Base-by-base conservation (phyloP, 2,888 invertebrate genomes). In the Oxycera nigricornis region DNA sequence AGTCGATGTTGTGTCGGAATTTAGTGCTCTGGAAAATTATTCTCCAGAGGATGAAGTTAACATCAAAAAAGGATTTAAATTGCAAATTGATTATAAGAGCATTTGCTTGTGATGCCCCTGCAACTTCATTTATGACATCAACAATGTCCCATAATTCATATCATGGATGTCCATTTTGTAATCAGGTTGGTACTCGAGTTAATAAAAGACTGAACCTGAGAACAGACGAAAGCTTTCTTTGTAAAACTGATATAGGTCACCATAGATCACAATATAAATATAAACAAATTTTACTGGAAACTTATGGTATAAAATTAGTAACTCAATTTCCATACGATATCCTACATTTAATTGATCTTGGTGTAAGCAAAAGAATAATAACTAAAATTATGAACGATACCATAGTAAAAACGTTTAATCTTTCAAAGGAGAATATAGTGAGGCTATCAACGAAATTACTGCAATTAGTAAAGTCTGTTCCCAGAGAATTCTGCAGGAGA, bases 401-500 rank as follows among this genome's bases (percentile, higher is more conserved):
- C 22, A n/a, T 24, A 68, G 9, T 17, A 24, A 50, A 50, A 24
- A 22, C 30, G 41, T 20, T 67, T 28, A 20, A 46, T 20, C 2
- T 28, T 20, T 61, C 61, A 61, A 46, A 57, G 14, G 22, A 68
- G 41, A 46, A 24, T 50, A 61, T 11, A 14, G 7, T 61, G 50
- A n/a, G n/a, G 1, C n/a, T 62, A 62, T 65, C 73, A 61, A 39
- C 31, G 24, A 68, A 73, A 24, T 73, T 73, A 35, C 39, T 70
- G 20, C 57, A 39, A 24, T 59, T 74, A 24, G 4, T 24, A 24
- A 22, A 24, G 55, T 22, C 24, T 4, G 55, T 24, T 22, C 24
- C 55, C 17, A 46, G 17, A 14, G 14, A n/a, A n/a, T n/a, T n/a
- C n/a, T n/a, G 52, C n/a, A 68, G 77, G 55, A 75, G 73, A 35